Evolutionary conservation across 2,888 invertebrate species (phyloP), one percentile per base, ranked within the genome.

Genomic region (Notodonta dromedarius): DNA sequence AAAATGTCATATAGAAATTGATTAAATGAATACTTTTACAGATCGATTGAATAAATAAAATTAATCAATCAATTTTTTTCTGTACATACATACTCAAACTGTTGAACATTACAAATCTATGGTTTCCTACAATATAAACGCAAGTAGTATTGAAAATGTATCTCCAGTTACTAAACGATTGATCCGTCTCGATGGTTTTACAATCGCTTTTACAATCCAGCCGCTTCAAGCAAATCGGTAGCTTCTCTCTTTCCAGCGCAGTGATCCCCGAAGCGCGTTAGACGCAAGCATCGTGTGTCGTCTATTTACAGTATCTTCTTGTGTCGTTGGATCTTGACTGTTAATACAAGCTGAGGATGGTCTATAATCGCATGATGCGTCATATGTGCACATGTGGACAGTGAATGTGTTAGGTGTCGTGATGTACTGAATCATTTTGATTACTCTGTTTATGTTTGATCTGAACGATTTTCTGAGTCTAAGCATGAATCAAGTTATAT

Each of bases 311-410:
- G 48, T 32, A 66, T 62, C 62, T 53, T 61, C 57, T 54, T 56
- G 58, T 52, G 55, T 52, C 13, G 56, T 59, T 44, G 60, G 32
- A 55, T 59, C 42, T 57, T 60, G 46, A 58, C 5, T 56, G 76
- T 79, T 78, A 76, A 70, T 74, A 63, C 50, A 82, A 80, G 81
- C 81, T 67, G 68, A 76, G 79, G 74, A 77, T 80, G 82, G 71
- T 63, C 65, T 72, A 61, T 61, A 65, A 58, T 63, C 56, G 65
- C 73, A 67, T 76, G 71, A 77, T 77, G 79, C 83, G 82, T 78
- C 72, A 78, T 79, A 81, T 48, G 66, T 71, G 81, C 83, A 77
- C 67, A 72, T 76, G 79, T 70, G 62, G 69, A 70, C 70, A 65
- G 65, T 66, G 67, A 60, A 60, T 61, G 71, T 73, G 74, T 73